These are phyloP conservation scores for Aradophagus sp. DNA, from an alignment of 1,140 invertebrate genomes.

Conservation along the genomic window DNA sequence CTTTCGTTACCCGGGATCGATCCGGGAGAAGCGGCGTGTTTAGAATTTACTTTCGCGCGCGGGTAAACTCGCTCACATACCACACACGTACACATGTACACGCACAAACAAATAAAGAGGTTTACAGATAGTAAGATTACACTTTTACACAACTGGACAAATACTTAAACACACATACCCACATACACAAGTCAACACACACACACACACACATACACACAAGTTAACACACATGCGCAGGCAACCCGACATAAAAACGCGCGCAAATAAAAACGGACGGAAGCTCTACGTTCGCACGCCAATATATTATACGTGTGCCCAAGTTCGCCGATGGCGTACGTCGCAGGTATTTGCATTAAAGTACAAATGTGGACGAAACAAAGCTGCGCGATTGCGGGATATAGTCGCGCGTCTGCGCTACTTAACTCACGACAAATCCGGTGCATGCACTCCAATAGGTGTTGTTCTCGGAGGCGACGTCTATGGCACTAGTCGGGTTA, in stretches of 20 bases:
- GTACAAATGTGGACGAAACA: constrained; percentile 25
- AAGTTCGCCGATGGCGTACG: constrained; percentile 9
- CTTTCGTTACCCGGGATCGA: constrained; percentile 44
- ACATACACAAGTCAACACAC: no score
- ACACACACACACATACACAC: no score
- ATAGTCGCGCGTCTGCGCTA: constrained; percentile 21
- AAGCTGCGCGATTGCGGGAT: constrained; percentile 16
- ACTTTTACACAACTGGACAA: no score
- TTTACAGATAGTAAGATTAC: no score
- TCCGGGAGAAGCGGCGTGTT: constrained; percentile 14
- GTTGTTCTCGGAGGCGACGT: constrained; percentile 37
- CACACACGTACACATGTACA: constrained; percentile 1
- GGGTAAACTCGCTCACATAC: no score
- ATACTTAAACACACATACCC: no score
- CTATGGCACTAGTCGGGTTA: constrained; percentile 39
- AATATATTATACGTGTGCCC: constrained; percentile 7
- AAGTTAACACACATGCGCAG: no score
- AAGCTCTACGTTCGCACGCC: neutral
- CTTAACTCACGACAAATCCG: constrained; percentile 43
- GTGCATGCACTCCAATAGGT: constrained; percentile 34
- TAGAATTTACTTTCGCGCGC: constrained; percentile 13
- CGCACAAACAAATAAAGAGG: neutral
- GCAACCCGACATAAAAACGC: no score
- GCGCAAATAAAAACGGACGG: no score
- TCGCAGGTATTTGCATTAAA: constrained; percentile 33